Evolutionary conservation across 2,888 invertebrate genomes (phyloP).

Genomic region (Amaurobius ferox): DNA sequence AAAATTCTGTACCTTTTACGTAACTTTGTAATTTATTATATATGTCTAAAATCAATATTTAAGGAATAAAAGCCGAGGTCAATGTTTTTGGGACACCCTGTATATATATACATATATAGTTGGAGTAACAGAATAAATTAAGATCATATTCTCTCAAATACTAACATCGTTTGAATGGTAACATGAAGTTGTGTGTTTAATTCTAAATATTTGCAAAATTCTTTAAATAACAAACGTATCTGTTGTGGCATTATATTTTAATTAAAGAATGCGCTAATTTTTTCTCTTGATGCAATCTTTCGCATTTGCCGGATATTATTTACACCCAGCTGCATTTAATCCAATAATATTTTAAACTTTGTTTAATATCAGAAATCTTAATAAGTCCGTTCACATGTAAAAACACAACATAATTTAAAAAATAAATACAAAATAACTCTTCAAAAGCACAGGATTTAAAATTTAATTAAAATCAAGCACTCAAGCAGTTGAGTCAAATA

Average conservation of each 20-base stretch:
- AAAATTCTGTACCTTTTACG: too few relatives aligned
- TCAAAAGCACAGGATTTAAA: slow-evolving; percentile 51
- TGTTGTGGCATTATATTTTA: slow-evolving; percentile 5
- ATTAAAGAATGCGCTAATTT: neutral
- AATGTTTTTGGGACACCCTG: too few relatives aligned
- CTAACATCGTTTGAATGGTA: too few relatives aligned
- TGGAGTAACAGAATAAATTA: too few relatives aligned
- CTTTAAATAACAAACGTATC: neutral
- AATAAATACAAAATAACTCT: neutral
- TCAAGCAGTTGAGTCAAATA: slow-evolving; percentile 1
- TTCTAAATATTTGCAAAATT: neutral
- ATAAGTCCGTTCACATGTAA: neutral
- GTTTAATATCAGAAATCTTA: slow-evolving; percentile 2
- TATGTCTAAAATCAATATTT: too few relatives aligned
- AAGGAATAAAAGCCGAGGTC: too few relatives aligned
- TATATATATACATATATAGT: too few relatives aligned
- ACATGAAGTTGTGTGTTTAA: too few relatives aligned
- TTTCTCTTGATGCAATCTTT: neutral
- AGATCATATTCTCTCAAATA: too few relatives aligned
- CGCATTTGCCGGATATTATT: neutral
- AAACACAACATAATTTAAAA: neutral
- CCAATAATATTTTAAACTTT: neutral
- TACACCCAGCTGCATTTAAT: slow-evolving; percentile 3
- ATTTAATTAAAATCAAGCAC: slow-evolving; percentile 60
- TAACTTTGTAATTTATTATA: too few relatives aligned